phyloP scores from a whole-genome alignment of 2,888 invertebrate species.

The Priocnemis perturbator region DNA sequence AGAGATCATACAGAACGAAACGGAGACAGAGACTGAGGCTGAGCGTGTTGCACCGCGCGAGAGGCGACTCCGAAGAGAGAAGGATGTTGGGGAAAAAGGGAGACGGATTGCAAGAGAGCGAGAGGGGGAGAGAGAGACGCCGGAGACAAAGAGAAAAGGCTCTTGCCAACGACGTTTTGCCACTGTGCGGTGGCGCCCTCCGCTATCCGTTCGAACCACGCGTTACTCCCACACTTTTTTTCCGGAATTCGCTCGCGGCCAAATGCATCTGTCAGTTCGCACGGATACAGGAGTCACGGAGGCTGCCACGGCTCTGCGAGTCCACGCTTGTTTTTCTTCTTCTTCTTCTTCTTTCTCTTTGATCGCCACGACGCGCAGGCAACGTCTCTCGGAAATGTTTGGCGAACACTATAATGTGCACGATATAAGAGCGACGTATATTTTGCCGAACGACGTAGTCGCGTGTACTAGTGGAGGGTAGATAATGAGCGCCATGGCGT shows the following conservation, averaged over 20 bases:
- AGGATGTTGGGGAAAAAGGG: conserved; percentile 19
- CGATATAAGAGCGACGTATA: no score
- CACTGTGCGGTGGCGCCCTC: conserved; percentile 68
- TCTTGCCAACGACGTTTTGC: conserved; percentile 37
- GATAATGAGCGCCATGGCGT: no score
- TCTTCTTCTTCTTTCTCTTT: conserved; percentile 11
- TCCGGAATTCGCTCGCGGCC: conserved; percentile 15
- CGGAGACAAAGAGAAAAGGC: conserved; percentile 40
- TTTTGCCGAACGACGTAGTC: no score
- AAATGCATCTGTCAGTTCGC: conserved; percentile 6
- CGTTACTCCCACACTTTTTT: conserved; percentile 29
- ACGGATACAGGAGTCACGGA: conserved; percentile 22
- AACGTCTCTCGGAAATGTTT: no score
- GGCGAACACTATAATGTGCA: no score
- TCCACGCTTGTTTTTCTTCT: background rate
- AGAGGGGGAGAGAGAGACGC: conserved; percentile 22
- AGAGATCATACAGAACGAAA: conserved; percentile 12
- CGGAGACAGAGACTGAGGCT: background rate
- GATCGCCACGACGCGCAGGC: conserved; percentile 20
- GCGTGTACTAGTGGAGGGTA: no score
- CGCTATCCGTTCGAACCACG: conserved; percentile 30
- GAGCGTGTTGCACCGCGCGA: background rate
- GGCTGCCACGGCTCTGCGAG: background rate
- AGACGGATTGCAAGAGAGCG: conserved; percentile 18
- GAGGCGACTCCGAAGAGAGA: background rate